Percentiles rank a stretch among this genome's conserved stretches.
These are phyloP conservation scores for Drosophila austrosaltans DNA, from an alignment of 2,888 invertebrate species.

Conservation along the genomic window DNA sequence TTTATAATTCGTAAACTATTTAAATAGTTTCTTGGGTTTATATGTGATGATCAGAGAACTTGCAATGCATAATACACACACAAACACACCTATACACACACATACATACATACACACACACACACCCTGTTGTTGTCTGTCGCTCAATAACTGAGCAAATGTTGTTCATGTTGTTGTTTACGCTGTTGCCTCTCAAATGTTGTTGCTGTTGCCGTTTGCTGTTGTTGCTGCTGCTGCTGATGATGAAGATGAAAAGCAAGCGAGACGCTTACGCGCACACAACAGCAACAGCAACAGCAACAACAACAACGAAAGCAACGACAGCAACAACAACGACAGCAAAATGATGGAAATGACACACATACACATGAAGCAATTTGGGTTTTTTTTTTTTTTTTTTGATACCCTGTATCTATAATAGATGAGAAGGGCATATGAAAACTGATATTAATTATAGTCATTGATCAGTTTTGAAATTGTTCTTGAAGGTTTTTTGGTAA, in stretches of 20 bases:
- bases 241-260: conserved; percentile 60
- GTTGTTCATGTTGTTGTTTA: conserved; percentile 62
- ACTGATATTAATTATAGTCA: too few species aligned
- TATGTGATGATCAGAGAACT: too few species aligned
- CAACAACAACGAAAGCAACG: conserved; percentile 13
- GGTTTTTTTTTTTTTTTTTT: conserved; percentile 16
- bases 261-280: conserved; percentile 61
- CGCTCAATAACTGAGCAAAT: conserved; percentile 62
- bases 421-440: background rate
- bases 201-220: conserved; percentile 47
- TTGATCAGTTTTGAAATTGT: too few species aligned
- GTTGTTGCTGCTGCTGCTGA: conserved; percentile 29
- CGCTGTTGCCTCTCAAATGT: conserved; percentile 22
- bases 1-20: too few species aligned
- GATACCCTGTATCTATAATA: background rate
- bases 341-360: conserved; percentile 61
- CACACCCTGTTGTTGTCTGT: conserved; percentile 31
- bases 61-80: conserved; percentile 41
- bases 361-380: conserved; percentile 34
- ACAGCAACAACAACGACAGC: conserved; percentile 35
- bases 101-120: too few species aligned
- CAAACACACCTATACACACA: too few species aligned
- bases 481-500: too few species aligned
- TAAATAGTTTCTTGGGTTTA: too few species aligned
- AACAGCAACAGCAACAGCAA: conserved; percentile 30